Percentiles rank a stretch among this genome's conserved stretches.
These are phyloP conservation scores for Sebastes hubbsi DNA, from an alignment of 2,797 vertebrate species.

Conservation along the genomic window DNA sequence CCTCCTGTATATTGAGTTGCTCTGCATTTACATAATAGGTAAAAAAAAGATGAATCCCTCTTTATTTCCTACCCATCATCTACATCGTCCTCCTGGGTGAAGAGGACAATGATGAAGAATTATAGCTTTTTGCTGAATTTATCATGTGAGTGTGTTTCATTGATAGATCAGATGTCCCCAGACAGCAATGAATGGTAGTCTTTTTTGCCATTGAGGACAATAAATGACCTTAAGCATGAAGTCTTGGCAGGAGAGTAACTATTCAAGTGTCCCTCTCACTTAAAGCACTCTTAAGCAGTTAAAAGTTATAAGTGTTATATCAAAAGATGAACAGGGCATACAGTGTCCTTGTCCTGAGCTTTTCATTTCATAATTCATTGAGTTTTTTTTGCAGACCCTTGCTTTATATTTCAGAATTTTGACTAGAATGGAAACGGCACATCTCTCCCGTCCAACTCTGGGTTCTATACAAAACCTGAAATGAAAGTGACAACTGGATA, in stretches of 20 bases:
- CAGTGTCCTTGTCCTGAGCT: background rate
- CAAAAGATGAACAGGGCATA: background rate
- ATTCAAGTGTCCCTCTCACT: background rate
- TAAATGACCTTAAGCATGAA: constrained; percentile 8
- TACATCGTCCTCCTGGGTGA: background rate
- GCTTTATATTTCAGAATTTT: background rate
- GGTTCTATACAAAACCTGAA: background rate
- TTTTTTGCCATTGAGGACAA: constrained; percentile 12
- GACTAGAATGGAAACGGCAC: background rate
- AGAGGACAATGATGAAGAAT: constrained; percentile 19
- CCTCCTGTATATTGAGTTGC: background rate
- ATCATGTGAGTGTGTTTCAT: constrained; percentile 15
- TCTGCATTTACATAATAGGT: background rate
- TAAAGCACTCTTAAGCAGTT: background rate
- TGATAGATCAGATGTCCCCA: constrained; percentile 7
- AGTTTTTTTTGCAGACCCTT: background rate
- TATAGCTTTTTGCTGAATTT: constrained; percentile 15
- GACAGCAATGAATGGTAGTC: background rate
- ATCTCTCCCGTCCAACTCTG: background rate
- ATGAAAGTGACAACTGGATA: constrained; percentile 19
- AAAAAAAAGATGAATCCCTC: background rate
- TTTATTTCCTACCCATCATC: background rate
- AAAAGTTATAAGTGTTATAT: background rate
- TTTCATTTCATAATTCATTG: background rate
- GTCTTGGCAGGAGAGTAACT: background rate